phyloP scores from a whole-genome alignment of 2,797 vertebrate species.

The Gymnothorax reevesii region DNA sequence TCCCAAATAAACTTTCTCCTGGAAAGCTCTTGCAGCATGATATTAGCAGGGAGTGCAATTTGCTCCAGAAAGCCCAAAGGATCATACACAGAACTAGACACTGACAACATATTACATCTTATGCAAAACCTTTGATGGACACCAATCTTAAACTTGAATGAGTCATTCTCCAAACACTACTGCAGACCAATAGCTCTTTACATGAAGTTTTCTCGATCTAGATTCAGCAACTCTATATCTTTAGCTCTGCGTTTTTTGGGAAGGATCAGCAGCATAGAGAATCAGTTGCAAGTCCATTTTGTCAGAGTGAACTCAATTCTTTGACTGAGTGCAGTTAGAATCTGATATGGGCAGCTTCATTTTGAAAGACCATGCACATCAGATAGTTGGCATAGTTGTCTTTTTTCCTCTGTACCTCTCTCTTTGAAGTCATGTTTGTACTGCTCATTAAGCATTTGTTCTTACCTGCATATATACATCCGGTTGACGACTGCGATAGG shows the following conservation, averaged over 20 bases:
- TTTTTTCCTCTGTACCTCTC: too few relatives aligned
- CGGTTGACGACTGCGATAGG: too few relatives aligned
- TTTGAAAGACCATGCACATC: not conserved
- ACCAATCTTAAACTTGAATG: not conserved
- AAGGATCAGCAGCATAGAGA: not conserved
- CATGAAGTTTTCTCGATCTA: not conserved
- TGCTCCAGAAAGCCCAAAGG: not conserved
- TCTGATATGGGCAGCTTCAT: not conserved
- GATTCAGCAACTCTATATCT: not conserved
- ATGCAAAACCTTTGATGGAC: not conserved
- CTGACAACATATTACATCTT: not conserved
- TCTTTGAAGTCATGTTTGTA: too few relatives aligned
- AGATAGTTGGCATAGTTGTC: too few relatives aligned
- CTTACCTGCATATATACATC: too few relatives aligned
- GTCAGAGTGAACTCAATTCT: not conserved
- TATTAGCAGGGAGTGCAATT: not conserved
- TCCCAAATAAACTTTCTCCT: not conserved
- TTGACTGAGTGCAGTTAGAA: not conserved
- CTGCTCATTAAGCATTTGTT: too few relatives aligned
- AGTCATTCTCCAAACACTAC: not conserved
- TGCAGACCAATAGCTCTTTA: not conserved
- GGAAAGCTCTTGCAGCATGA: conserved; percentile 3
- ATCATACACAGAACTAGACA: conserved; percentile 1
- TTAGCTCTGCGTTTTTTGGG: not conserved
- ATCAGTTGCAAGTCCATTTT: conserved; percentile 3